phyloP scores from a whole-genome alignment of 2,888 invertebrate genomes.

The Salticus scenicus region DNA sequence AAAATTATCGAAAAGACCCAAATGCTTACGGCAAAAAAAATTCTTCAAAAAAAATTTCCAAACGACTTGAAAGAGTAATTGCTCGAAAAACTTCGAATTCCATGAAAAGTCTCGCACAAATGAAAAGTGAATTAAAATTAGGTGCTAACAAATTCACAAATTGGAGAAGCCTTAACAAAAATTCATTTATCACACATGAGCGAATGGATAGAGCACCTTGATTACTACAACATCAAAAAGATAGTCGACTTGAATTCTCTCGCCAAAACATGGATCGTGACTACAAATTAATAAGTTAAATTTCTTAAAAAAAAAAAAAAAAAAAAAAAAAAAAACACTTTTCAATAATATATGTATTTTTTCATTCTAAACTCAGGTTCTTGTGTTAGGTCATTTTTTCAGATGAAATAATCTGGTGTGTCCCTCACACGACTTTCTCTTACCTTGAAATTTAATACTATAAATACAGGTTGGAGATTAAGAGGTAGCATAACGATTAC shows the following conservation, averaged over 20 bases:
- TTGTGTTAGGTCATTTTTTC: neutral
- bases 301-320: no score
- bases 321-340: neutral
- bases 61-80: neutral
- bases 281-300: no score
- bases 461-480: no score
- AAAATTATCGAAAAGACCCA: neutral
- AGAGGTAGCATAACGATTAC: no score
- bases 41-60: neutral
- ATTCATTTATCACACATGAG: neutral
- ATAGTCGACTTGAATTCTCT: no score
- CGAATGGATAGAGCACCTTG: neutral
- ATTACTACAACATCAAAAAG: neutral
- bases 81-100: neutral
- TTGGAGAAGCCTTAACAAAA: neutral
- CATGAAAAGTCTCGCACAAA: neutral
- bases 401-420: neutral
- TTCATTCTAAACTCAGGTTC: neutral
- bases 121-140: neutral
- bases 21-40: conserved; percentile 4
- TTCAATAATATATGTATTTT: neutral
- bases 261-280: no score
- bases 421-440: no score
- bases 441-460: no score
- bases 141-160: neutral